A percentile compares a stretch with the other conserved stretches of the same genome.
Evolutionary conservation across 1,140 invertebrate genomes (phyloP).

Genomic region (Reticulitermes speratus): DNA sequence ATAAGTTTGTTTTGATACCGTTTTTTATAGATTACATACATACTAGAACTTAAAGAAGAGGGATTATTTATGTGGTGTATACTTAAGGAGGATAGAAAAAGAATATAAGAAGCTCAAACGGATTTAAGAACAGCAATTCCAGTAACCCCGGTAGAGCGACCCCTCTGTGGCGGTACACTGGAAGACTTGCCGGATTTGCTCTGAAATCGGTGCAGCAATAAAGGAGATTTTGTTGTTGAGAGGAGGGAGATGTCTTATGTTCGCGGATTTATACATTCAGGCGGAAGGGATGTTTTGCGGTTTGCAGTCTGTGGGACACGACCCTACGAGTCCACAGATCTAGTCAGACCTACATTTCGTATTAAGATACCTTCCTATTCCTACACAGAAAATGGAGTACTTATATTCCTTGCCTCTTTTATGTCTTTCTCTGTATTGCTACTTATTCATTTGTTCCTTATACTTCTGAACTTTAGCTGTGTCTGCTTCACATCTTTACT

Average conservation of each 20-base stretch:
- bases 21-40: background rate
- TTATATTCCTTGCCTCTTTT: too few species aligned
- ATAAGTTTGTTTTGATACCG: too few species aligned
- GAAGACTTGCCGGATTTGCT: conserved; percentile 40
- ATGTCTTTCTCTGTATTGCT: too few species aligned
- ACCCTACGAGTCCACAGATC: too few species aligned
- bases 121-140: background rate
- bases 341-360: too few species aligned
- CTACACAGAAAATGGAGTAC: too few species aligned
- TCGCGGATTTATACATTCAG: background rate
- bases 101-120: background rate
- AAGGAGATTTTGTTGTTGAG: conserved; percentile 50
- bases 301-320: background rate
- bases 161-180: background rate
- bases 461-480: too few species aligned
- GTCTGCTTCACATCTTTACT: too few species aligned
- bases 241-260: background rate
- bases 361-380: too few species aligned
- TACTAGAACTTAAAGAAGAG: background rate
- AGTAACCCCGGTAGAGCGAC: background rate
- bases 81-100: background rate
- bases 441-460: too few species aligned
- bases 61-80: background rate
- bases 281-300: background rate
- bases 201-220: conserved; percentile 45